These are phyloP conservation scores for Potorous gilbertii DNA, from an alignment of 2,797 vertebrate species.

Conservation along the genomic window DNA sequence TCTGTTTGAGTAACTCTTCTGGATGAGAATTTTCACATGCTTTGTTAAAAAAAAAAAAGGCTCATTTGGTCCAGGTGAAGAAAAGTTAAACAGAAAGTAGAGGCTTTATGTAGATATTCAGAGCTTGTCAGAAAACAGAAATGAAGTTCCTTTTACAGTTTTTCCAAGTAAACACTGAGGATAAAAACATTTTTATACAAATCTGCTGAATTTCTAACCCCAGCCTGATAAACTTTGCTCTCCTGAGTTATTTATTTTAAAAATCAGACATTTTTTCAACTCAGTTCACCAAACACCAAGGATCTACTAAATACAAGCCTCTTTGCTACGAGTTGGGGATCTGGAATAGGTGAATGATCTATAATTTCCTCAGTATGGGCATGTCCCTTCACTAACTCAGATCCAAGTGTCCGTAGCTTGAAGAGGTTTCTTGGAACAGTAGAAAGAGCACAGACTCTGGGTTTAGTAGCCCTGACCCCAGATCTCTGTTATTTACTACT, in stretches of 20 bases:
- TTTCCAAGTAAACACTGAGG: background rate
- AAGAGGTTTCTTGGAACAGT: background rate
- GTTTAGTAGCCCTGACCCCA: background rate
- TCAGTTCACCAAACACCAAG: background rate
- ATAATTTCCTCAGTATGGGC: background rate
- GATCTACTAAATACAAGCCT: background rate
- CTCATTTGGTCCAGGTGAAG: conserved; percentile 37
- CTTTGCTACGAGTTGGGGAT: background rate
- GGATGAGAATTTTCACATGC: background rate
- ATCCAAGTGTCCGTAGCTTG: background rate
- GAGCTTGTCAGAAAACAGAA: conserved; percentile 7
- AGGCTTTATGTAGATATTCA: background rate
- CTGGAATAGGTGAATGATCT: background rate
- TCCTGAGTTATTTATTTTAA: background rate
- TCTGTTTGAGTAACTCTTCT: background rate
- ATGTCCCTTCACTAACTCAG: background rate
- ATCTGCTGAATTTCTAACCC: background rate
- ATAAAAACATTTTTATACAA: background rate
- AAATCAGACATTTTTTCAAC: background rate
- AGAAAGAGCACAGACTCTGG: background rate
- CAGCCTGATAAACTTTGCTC: background rate
- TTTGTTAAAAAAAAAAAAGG: background rate
- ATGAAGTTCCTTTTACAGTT: background rate
- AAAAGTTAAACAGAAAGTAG: conserved; percentile 20
- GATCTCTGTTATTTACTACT: background rate